Conservation (phyloP, 2,113 vertebrate species). For the Sigmodon hispidus region DNA sequence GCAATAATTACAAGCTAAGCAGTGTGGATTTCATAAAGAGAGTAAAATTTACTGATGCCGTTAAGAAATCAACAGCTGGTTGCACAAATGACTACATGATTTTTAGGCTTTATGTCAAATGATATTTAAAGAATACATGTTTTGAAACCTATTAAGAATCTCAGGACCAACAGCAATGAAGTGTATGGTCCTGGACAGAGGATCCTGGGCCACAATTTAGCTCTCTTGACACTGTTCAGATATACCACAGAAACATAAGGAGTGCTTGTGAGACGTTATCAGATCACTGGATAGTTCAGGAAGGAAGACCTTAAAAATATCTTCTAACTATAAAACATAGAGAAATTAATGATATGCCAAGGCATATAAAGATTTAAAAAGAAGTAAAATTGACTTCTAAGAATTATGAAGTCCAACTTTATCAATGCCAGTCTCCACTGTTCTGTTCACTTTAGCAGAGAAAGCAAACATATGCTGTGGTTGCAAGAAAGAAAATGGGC, state of each 20-base stretch:
- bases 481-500: background rate
- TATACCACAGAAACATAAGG: background rate
- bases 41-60: background rate
- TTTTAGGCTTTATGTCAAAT: background rate
- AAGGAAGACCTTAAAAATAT: background rate
- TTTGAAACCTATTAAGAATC: background rate
- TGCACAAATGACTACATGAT: background rate
- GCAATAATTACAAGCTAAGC: background rate
- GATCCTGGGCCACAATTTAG: rapidly evolving
- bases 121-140: background rate
- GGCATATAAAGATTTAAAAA: background rate
- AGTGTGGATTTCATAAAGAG: background rate
- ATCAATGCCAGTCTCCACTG: background rate
- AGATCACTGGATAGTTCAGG: background rate
- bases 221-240: no score
- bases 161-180: background rate
- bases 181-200: background rate
- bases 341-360: background rate
- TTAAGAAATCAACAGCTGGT: background rate
- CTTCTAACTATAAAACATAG: background rate
- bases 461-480: background rate
- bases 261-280: background rate
- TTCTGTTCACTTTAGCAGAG: background rate
- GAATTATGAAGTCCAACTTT: background rate
- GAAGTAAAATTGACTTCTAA: background rate